These are phyloP conservation scores for Herpailurus yagouaroundi DNA, from an alignment of 2,113 vertebrate species.

Conservation along the genomic window DNA sequence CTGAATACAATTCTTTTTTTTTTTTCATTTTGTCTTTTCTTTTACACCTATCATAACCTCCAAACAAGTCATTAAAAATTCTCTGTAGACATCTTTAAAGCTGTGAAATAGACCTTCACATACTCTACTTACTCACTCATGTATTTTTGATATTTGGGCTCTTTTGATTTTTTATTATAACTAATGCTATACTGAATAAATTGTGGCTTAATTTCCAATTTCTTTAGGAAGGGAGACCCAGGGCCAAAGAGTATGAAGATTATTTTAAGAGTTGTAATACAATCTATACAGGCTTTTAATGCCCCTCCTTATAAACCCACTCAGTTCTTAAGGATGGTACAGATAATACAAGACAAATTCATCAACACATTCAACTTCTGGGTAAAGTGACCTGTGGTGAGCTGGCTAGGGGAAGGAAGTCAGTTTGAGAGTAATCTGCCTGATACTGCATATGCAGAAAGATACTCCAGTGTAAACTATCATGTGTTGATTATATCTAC, in stretches of 20 bases:
- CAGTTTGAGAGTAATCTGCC: not conserved
- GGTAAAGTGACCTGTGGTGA: not conserved
- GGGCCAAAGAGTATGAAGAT: slow-evolving; percentile 18
- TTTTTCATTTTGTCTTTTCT: not conserved
- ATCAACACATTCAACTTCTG: not conserved
- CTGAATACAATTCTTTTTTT: not conserved
- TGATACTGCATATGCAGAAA: not conserved
- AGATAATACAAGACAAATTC: not conserved
- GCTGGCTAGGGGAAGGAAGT: not conserved
- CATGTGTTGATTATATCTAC: not conserved
- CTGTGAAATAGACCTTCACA: not conserved
- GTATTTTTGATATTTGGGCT: slow-evolving; percentile 33
- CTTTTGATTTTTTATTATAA: slow-evolving; percentile 20
- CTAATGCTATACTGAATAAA: not conserved
- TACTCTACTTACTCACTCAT: not conserved
- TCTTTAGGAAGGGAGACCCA: not conserved
- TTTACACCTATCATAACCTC: not conserved
- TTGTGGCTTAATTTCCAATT: slow-evolving; percentile 7
- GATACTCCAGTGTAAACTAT: not conserved
- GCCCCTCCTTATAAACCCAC: not conserved
- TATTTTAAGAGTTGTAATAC: not conserved
- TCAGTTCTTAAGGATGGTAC: not conserved
- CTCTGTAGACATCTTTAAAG: slow-evolving; percentile 14
- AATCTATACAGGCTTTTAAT: not conserved
- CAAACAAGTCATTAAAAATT: slow-evolving; percentile 12